phyloP scores from a whole-genome alignment of 2,797 vertebrate species.

The Coluber constrictor region DNA sequence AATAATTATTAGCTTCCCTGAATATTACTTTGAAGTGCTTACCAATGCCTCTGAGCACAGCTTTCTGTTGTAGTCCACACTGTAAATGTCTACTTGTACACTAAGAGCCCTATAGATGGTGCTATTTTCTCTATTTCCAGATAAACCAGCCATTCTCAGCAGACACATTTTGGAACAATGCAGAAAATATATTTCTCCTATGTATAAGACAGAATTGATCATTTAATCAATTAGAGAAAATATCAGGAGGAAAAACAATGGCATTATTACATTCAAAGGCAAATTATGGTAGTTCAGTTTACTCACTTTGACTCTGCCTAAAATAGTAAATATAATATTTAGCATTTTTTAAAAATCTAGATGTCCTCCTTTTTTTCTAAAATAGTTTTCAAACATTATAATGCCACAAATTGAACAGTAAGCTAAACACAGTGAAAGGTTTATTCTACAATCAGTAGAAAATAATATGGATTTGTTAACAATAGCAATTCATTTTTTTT shows the following conservation, averaged over 20 bases:
- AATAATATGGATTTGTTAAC: neutral
- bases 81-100: neutral
- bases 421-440: neutral
- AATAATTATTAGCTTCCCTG: conserved; percentile 66
- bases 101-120: neutral
- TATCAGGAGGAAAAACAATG: neutral
- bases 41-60: conserved; percentile 11
- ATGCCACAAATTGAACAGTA: neutral
- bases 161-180: neutral
- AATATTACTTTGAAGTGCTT: conserved; percentile 10
- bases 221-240: neutral
- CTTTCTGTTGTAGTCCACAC: conserved; percentile 26
- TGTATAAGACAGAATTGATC: neutral
- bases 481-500: neutral
- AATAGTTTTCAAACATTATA: neutral
- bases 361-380: neutral
- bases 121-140: neutral
- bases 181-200: fast-evolving
- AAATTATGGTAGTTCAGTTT: neutral
- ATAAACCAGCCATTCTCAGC: neutral
- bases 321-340: neutral
- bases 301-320: neutral
- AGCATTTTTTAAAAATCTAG: neutral
- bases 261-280: neutral
- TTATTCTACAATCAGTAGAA: neutral